Conservation (phyloP, 2,797 vertebrate species). For the Arctocebus calabarensis region DNA sequence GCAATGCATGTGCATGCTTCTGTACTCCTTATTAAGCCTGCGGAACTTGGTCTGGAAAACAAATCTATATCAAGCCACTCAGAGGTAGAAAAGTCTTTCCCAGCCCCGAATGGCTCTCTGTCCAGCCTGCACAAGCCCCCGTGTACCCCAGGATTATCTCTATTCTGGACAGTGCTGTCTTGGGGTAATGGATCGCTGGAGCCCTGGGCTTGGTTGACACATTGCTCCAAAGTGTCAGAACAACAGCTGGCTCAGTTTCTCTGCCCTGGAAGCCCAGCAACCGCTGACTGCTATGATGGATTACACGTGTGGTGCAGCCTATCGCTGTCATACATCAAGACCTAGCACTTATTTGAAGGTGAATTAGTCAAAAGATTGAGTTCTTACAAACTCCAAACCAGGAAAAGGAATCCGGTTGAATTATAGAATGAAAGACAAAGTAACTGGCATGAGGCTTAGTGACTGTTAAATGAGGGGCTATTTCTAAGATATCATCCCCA, state of each 20-base stretch:
- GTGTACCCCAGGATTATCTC: slow-evolving; percentile 55
- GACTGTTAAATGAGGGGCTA: slow-evolving; percentile 67
- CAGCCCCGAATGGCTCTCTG: slow-evolving; percentile 46
- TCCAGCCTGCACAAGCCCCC: slow-evolving; percentile 61
- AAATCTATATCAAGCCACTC: slow-evolving; percentile 74
- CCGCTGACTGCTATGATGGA: slow-evolving; percentile 85
- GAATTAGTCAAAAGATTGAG: slow-evolving; percentile 88
- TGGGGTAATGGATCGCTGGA: slow-evolving; percentile 70
- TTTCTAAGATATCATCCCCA: slow-evolving; percentile 73
- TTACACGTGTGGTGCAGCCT: slow-evolving; percentile 76
- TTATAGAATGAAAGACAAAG: slow-evolving; percentile 81
- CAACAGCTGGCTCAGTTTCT: slow-evolving; percentile 86
- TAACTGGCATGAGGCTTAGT: slow-evolving; percentile 67
- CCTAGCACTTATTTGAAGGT: slow-evolving; percentile 84
- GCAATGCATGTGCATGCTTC: not conserved
- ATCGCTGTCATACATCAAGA: slow-evolving; percentile 87
- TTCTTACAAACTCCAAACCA: slow-evolving; percentile 77
- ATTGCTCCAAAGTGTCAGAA: slow-evolving; percentile 72
- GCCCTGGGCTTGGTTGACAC: slow-evolving; percentile 70
- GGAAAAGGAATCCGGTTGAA: slow-evolving; percentile 79
- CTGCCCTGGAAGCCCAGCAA: slow-evolving; percentile 82
- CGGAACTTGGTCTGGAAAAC: slow-evolving; percentile 38
- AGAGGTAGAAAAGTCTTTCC: slow-evolving; percentile 58
- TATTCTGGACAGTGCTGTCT: slow-evolving; percentile 75
- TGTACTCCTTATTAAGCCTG: not conserved